Evolutionary conservation across 2,113 vertebrate genomes (phyloP), one percentile per base, ranked within the genome.

Genomic region (Festucalex cinctus): DNA sequence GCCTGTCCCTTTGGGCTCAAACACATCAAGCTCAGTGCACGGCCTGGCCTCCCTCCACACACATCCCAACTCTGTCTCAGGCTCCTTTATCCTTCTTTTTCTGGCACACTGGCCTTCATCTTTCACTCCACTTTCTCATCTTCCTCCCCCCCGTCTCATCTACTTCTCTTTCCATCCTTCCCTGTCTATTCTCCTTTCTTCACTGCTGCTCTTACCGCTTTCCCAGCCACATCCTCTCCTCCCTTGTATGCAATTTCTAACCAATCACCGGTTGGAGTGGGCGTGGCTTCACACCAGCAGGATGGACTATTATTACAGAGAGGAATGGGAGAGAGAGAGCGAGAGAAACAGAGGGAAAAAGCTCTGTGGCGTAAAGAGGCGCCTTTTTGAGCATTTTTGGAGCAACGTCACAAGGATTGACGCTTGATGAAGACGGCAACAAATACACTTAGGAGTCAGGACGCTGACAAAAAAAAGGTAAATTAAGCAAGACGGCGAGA

Each of bases 211-310:
- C 61, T 44, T 22, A 19, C 36, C 22, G 39, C 61, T 63, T 32
- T 44, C 14, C 61, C 0, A 3, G 17, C 12, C 39, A 9, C 61
- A 32, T 28, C 26, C 54, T 63, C 61, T 63, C 22, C 1, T 57
- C 6, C 26, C 54, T 32, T 32, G 54, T 32, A 32, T 65, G 63
- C 60, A 48, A 10, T 26, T 56, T 67, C 66, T 70, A 71, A 71
- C 92, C 92, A 92, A 93, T 92, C 80, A 59, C 54, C 22, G 79
- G 22, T 1, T 2, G 58, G 63, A 20, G 51, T 69, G 66, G 91
- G 90, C 14, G 91, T 79, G 86, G 86, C 70, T 74, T 66, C 12
- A 19, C 43, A 43, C 59, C 69, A 61, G 78, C 72, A 76, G 82
- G 83, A 76, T 71, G 77, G 68, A 79, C 77, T 0, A 26, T 51